Evolutionary conservation across 2,888 invertebrate species (phyloP), one percentile per base, ranked within the genome.

Genomic region (Meteorus cinctellus): DNA sequence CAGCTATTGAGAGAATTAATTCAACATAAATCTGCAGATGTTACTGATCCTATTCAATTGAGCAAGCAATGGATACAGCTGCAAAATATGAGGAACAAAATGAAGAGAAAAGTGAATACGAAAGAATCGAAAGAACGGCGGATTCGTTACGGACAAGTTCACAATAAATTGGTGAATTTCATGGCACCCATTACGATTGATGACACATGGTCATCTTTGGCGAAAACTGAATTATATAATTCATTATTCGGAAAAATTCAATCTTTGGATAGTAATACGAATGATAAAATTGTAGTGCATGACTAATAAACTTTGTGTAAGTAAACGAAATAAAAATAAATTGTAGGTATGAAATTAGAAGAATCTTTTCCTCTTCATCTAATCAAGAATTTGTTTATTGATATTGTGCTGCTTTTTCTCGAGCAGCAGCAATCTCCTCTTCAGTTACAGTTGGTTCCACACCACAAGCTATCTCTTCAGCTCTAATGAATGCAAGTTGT

Each of bases 101-200:
- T 96, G 93, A 98, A 98, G 89, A 93, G 95, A 81, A 97, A 96
- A 89, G 94, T 98, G 0, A 98, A 99, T 87, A 97, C 97, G 0
- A 94, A 94, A 88, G 98, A 98, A 0, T 97, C 97, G 5, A 99
- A 99, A 90, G 99, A 98, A 0, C 92, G 98, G 76, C 96, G 96
- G 90, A 93, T 98, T 70, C 93, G 96, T 86, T 97, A 96, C 89
- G 94, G 94, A n/a, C 55, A 55, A 77, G 94, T 97, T 1, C 96
- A 97, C 87, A 93, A 94, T 72, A 95, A 97, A 87, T 90, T 98
- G 70, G 94, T 97, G 0, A 98, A 97, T 90, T 98, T 95, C 87
- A 96, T 97, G 97, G 96, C 97, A 1, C 95, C 97, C 0, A 89
- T 92, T 48, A 93, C 94, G 81, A 92, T 93, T 63, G 90, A 91